phyloP scores from a whole-genome alignment of 1,140 invertebrate genomes.

The Bombyx mandarina region DNA sequence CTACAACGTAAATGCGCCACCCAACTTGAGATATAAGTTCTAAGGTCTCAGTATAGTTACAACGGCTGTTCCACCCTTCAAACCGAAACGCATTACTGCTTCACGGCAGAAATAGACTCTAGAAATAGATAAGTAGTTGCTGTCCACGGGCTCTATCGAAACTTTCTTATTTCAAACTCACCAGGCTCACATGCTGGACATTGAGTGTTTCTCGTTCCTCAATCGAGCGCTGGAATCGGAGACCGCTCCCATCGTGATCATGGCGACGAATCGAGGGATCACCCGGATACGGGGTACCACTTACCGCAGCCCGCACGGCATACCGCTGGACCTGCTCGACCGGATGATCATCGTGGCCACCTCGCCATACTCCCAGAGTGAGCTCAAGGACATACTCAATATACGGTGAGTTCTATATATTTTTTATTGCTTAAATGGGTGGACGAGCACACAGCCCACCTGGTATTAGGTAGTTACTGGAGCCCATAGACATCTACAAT shows the following conservation, averaged over 20 bases:
- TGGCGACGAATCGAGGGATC: constrained; percentile 99
- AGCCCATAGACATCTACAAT: no score
- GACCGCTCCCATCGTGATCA: constrained; percentile 97
- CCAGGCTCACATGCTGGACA: constrained; percentile 97
- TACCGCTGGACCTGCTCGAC: constrained; percentile 97
- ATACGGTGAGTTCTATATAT: constrained; percentile 74
- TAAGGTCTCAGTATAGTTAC: no score
- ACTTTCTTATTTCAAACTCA: neutral
- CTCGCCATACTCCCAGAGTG: constrained; percentile 88
- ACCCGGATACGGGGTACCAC: constrained; percentile 96
- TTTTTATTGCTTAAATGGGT: neutral
- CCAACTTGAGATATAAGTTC: no score
- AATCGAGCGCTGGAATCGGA: constrained; percentile 97
- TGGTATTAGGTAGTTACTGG: neutral
- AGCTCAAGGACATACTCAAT: constrained; percentile 93
- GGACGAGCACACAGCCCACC: no score
- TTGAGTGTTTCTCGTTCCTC: constrained; percentile 98
- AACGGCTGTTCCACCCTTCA: no score
- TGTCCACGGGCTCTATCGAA: no score
- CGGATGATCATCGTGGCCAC: constrained; percentile 96
- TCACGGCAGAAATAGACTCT: no score
- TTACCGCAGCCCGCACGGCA: constrained; percentile 93
- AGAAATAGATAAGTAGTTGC: no score
- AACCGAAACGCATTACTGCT: no score
- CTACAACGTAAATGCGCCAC: no score